Conservation (phyloP, 2,113 vertebrate species). For the Asarcornis scutulata region DNA sequence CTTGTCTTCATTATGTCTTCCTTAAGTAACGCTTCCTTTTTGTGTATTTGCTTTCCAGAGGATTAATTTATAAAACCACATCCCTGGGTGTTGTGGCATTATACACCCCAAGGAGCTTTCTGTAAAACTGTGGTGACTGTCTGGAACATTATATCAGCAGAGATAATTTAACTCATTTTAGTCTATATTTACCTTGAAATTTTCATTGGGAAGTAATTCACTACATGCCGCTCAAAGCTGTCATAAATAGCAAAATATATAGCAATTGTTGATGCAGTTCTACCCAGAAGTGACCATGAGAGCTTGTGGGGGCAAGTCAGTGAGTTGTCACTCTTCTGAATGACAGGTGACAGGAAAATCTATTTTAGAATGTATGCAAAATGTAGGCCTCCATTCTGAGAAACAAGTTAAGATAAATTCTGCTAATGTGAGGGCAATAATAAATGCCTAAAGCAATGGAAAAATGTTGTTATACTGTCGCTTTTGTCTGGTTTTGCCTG, state of each 20-base stretch:
- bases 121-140: not conserved
- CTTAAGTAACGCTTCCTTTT: not conserved
- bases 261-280: not conserved
- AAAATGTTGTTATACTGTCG: fast-evolving
- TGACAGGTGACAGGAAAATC: not conserved
- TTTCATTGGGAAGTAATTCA: not conserved
- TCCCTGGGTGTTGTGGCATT: not conserved
- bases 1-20: not conserved
- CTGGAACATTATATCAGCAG: not conserved
- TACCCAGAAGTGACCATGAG: not conserved
- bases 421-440: not conserved
- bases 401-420: not conserved
- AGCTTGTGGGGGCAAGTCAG: not conserved
- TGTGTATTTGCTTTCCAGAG: not conserved
- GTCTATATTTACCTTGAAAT: not conserved
- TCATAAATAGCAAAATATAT: fast-evolving
- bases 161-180: not conserved
- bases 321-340: not conserved
- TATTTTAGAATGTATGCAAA: not conserved
- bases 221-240: not conserved
- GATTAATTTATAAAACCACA: not conserved
- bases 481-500: not conserved
- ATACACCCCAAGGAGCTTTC: not conserved
- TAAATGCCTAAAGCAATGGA: not conserved
- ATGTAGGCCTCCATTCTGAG: not conserved